A percentile compares a stretch with the other conserved stretches of the same genome.
phyloP scores from a whole-genome alignment of 2,113 vertebrate species.

The Leptodactylus fuscus region DNA sequence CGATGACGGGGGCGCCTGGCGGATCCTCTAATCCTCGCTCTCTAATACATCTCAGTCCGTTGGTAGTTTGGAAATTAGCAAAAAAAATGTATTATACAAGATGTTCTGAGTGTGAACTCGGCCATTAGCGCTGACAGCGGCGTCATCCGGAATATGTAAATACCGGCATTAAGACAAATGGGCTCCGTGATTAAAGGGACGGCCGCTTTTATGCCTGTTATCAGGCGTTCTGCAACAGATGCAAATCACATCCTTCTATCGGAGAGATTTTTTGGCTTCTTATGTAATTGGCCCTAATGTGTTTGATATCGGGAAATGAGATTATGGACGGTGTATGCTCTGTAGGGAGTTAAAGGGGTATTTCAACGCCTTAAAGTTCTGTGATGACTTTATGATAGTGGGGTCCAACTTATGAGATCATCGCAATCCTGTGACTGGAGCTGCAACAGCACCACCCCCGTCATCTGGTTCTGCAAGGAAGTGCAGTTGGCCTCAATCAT shows the following conservation, averaged over 20 bases:
- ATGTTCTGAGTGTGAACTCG: neutral
- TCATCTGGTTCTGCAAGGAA: too few species aligned
- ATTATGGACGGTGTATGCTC: neutral
- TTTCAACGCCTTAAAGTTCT: too few species aligned
- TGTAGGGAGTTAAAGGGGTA: neutral
- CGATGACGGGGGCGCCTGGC: too few species aligned
- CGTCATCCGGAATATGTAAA: neutral
- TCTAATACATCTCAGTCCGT: neutral
- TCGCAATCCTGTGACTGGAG: too few species aligned
- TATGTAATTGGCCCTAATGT: neutral
- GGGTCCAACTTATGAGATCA: too few species aligned
- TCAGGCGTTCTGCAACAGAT: neutral
- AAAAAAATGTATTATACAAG: neutral
- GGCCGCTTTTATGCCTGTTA: neutral
- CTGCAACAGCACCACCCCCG: too few species aligned
- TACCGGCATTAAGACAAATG: neutral
- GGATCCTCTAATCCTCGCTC: neutral
- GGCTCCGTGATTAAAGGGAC: neutral
- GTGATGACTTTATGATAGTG: too few species aligned
- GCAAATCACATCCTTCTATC: neutral
- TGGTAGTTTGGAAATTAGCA: neutral
- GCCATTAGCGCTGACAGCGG: neutral
- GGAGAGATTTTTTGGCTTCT: neutral
- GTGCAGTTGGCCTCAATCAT: too few species aligned
- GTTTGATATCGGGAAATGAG: neutral